Percentiles rank a stretch among this genome's conserved stretches.
phyloP scores from a whole-genome alignment of 2,888 invertebrate genomes.

The Hypsopygia costalis region DNA sequence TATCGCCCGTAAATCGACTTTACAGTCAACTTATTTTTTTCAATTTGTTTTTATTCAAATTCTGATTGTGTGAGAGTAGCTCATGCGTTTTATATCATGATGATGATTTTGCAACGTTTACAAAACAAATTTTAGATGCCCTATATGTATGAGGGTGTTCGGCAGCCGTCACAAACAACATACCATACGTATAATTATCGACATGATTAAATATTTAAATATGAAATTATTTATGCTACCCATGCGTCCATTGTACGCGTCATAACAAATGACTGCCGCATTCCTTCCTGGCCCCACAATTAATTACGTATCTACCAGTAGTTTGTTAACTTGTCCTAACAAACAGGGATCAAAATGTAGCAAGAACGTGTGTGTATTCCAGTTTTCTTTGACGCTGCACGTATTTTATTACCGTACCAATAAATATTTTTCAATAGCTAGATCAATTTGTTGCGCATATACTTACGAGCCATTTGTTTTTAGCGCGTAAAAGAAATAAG shows the following conservation, averaged over 20 bases:
- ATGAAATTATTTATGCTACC: constrained; percentile 53
- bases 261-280: constrained; percentile 68
- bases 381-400: constrained; percentile 1
- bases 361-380: not conserved
- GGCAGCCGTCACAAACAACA: no score
- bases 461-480: not conserved
- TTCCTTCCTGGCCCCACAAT: constrained; percentile 54
- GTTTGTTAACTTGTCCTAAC: constrained; percentile 29
- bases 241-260: constrained; percentile 47
- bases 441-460: not conserved
- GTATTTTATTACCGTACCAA: constrained; percentile 1
- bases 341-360: constrained; percentile 1
- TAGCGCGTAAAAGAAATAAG: no score
- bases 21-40: no score
- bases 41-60: no score
- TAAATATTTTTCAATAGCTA: not conserved
- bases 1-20: no score
- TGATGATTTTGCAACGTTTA: no score
- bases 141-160: no score
- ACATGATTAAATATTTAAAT: constrained; percentile 64
- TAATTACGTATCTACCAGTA: constrained; percentile 50
- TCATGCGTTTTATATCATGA: no score
- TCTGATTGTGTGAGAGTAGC: no score
- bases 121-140: no score
- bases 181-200: constrained; percentile 21